Evolutionary conservation across 2,113 vertebrate species (phyloP).

Genomic region (Carettochelys insculpta): DNA sequence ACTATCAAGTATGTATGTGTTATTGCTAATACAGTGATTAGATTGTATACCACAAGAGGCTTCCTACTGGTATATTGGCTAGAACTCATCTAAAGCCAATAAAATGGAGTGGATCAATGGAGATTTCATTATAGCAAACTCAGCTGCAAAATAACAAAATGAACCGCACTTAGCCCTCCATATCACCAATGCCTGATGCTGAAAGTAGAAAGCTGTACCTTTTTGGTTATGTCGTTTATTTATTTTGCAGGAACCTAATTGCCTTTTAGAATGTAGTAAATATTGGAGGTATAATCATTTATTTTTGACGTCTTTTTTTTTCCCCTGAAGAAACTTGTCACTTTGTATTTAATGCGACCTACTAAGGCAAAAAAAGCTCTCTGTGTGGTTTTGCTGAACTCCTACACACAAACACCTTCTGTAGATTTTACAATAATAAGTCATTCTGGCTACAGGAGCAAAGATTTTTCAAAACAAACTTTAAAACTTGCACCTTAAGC

Average conservation of each 20-base stretch:
- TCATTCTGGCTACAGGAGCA: constrained; percentile 31
- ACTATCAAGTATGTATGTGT: background rate
- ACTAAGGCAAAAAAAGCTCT: constrained; percentile 20
- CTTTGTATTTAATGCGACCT: constrained; percentile 23
- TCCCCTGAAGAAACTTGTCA: constrained; percentile 47
- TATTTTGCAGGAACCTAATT: constrained; percentile 1
- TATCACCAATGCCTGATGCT: background rate
- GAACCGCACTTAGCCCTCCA: background rate
- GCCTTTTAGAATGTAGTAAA: constrained; percentile 33
- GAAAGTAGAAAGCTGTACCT: constrained; percentile 12
- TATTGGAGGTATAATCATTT: constrained; percentile 36
- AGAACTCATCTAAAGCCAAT: constrained; percentile 46
- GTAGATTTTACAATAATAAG: constrained; percentile 49
- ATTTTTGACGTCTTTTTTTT: constrained; percentile 7
- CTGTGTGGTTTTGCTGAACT: constrained; percentile 68
- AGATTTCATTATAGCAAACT: constrained; percentile 53
- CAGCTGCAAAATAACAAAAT: constrained; percentile 47
- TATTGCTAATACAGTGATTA: constrained; percentile 28
- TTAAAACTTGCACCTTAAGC: constrained; percentile 2
- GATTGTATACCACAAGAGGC: constrained; percentile 4
- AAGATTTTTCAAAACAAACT: constrained; percentile 35
- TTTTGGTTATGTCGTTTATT: constrained; percentile 25
- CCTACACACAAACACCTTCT: constrained; percentile 52
- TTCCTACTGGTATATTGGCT: constrained; percentile 17
- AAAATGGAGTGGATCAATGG: constrained; percentile 26